A percentile compares a stretch with the other conserved stretches of the same genome.
Conservation (phyloP, 2,797 vertebrate genomes). For the Labroides dimidiatus region DNA sequence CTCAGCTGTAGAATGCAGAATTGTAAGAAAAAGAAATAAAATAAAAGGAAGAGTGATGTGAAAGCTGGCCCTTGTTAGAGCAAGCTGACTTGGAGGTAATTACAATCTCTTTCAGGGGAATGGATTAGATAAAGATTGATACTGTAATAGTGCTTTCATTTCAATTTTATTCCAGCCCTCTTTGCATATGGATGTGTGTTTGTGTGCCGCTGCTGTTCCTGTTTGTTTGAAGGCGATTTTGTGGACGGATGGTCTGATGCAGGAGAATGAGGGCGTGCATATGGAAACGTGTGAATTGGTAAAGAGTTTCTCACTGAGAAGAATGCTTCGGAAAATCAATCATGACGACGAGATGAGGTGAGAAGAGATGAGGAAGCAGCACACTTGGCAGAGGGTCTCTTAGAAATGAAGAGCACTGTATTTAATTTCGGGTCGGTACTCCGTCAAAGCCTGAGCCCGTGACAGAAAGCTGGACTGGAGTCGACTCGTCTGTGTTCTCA, state of each 20-base stretch:
- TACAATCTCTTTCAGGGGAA: slow-evolving; percentile 52
- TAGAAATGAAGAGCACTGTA: slow-evolving; percentile 27
- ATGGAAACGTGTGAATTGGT: slow-evolving; percentile 28
- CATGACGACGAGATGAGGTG: slow-evolving; percentile 52
- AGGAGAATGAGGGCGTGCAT: slow-evolving; percentile 10
- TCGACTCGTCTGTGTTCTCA: slow-evolving; percentile 5
- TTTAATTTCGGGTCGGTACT: slow-evolving; percentile 44
- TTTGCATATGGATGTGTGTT: slow-evolving; percentile 2
- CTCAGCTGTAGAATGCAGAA: slow-evolving; percentile 33
- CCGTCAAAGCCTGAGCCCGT: slow-evolving; percentile 41
- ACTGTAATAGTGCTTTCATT: slow-evolving; percentile 59
- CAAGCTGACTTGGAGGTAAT: slow-evolving; percentile 62
- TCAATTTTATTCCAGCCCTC: slow-evolving; percentile 47
- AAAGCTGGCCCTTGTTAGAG: slow-evolving; percentile 43
- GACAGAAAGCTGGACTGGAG: slow-evolving; percentile 37
- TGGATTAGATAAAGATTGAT: slow-evolving; percentile 73
- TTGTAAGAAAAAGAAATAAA: slow-evolving; percentile 27
- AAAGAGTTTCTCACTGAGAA: slow-evolving; percentile 26
- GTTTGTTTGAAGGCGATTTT: slow-evolving; percentile 29
- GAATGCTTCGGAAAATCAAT: slow-evolving; percentile 39
- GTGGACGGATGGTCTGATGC: slow-evolving; percentile 28
- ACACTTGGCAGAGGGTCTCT: slow-evolving; percentile 40
- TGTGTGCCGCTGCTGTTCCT: background rate
- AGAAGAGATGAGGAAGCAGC: slow-evolving; percentile 33
- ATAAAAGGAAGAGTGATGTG: slow-evolving; percentile 37